Conservation (phyloP, 2,888 invertebrate species). For the Tuberolachnus salignus region DNA sequence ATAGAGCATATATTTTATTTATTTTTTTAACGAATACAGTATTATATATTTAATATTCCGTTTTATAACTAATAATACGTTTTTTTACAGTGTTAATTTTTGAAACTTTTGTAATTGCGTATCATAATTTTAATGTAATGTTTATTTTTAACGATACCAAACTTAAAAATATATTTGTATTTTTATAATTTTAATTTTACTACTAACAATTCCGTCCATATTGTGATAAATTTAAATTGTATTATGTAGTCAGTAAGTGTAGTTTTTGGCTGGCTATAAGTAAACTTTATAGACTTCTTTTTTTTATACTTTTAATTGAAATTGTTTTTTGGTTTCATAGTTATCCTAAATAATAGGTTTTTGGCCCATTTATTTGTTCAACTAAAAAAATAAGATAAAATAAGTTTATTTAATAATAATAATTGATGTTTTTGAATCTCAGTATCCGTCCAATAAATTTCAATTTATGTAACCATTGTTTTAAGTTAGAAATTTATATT, state of each 20-base stretch:
- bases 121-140: not conserved
- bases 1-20: not conserved
- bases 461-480: constrained; percentile 5
- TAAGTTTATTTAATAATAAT: no score
- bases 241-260: not conserved
- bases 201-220: constrained; percentile 46
- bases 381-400: no score
- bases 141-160: not conserved
- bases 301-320: no score
- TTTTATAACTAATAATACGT: no score
- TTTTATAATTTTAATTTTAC: not conserved
- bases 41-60: no score
- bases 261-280: constrained; percentile 16
- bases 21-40: no score
- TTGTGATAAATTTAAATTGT: constrained; percentile 35
- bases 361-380: no score
- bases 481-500: constrained; percentile 1
- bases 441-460: not conserved
- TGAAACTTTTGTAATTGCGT: no score
- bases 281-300: not conserved
- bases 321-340: no score
- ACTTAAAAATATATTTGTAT: not conserved
- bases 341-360: no score
- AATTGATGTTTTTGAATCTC: constrained; percentile 13
- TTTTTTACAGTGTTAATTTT: no score